Conservation (phyloP, 2,888 invertebrate genomes). For the Agapostemon virescens region DNA sequence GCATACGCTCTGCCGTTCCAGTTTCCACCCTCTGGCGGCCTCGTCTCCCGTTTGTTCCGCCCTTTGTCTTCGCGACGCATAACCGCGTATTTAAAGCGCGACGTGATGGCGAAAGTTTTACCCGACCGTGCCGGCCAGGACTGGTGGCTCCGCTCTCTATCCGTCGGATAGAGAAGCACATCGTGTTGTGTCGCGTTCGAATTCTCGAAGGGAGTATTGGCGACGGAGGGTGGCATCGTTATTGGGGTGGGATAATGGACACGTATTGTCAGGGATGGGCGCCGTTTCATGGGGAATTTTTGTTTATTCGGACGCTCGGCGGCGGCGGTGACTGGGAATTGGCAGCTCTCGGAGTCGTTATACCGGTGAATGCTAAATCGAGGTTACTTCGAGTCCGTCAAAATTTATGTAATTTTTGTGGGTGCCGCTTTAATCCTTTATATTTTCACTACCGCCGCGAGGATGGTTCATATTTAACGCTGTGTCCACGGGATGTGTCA, state of each 20-base stretch:
- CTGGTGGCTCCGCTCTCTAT: not conserved
- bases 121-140: not conserved
- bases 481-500: too few species aligned
- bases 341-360: not conserved
- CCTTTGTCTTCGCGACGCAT: slow-evolving; percentile 43
- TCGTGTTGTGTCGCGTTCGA: not conserved
- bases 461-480: too few species aligned
- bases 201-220: not conserved
- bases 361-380: not conserved
- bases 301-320: not conserved
- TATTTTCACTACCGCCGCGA: too few species aligned
- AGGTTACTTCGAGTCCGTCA: too few species aligned
- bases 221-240: not conserved
- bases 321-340: not conserved
- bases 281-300: not conserved
- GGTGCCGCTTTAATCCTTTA: too few species aligned
- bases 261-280: slow-evolving; percentile 1
- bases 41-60: not conserved
- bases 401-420: too few species aligned
- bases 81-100: slow-evolving; percentile 48
- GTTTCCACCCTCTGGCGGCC: slow-evolving; percentile 7
- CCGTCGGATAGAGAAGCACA: not conserved
- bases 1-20: slow-evolving; percentile 60
- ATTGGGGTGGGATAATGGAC: slow-evolving; percentile 1
- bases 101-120: slow-evolving; percentile 36